Base-by-base conservation (phyloP, 2,797 vertebrate species). In the Brotula barbata region DNA sequence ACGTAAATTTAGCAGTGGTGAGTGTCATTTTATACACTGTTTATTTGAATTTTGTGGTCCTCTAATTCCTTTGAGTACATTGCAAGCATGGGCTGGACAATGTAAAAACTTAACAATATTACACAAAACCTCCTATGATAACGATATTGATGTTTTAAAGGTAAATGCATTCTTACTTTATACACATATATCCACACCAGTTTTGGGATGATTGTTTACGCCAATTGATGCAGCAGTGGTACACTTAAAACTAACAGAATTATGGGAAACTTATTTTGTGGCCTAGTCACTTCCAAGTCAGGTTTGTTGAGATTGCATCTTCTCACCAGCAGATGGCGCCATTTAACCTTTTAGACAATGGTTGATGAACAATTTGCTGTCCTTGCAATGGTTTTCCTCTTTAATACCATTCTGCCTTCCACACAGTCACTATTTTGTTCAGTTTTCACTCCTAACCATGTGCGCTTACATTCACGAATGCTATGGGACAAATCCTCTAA, bases 291-390 rank as follows among this genome's bases (percentile, higher is more conserved):
- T 28, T 8, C 8, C 4, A 14, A 1, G 31, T 17, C 45, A 20
- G 51, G 13, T 54, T 10, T 19, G n/a, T 25, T 67, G 34, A 31
- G 22, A 71, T 17, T 7, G 1, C 64, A 6, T 20, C 10, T 20
- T 64, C 0, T 47, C 2, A 33, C 84, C 88, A 83, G 55, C 62
- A 89, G 88, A 84, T 78, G 85, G 86, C 59, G 88, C 81, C 73
- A 70, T 75, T 22, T 23, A 56, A 52, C 73, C 48, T 68, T 49
- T 48, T 25, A 51, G 40, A 20, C 15, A 58, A 42, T 2, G 7
- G 0, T 31, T 15, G 22, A 36, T 19, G 10, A 58, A 28, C 19
- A 47, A 62, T 72, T 64, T 58, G 25, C 22, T 48, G 54, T 58
- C 19, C 21, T 55, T 16, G 58, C 20, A 37, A 22, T 45, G 9